Evolutionary conservation across 2,113 vertebrate species (phyloP).

Genomic region (Probosciger aterrimus): DNA sequence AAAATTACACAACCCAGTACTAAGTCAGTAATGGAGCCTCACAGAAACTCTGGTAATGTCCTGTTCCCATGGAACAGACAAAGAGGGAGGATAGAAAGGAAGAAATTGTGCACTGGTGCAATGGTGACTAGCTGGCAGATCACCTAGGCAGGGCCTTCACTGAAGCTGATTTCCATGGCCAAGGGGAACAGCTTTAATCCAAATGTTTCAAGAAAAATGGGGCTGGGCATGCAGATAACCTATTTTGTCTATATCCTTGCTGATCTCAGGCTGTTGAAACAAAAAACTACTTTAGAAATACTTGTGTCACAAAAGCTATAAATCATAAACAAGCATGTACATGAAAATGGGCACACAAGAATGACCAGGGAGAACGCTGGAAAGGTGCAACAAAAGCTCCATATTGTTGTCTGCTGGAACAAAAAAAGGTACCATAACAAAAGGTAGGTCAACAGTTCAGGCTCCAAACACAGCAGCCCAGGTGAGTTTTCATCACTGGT

Average conservation of each 20-base stretch:
- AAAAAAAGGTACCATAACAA: not conserved
- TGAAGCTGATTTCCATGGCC: not conserved
- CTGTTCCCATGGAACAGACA: not conserved
- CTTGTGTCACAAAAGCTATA: not conserved
- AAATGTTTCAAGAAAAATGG: not conserved
- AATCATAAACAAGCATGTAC: not conserved
- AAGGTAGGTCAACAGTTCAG: not conserved
- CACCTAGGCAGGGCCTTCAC: not conserved
- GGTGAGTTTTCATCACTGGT: not conserved
- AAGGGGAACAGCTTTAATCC: not conserved
- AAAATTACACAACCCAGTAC: not conserved
- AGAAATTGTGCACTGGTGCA: not conserved
- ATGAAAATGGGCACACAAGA: not conserved
- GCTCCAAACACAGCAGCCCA: not conserved
- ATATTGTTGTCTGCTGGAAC: not conserved
- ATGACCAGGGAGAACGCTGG: rapidly evolving
- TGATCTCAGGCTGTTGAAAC: not conserved
- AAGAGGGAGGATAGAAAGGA: not conserved
- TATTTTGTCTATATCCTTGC: not conserved
- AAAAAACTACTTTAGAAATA: not conserved
- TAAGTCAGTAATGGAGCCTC: not conserved
- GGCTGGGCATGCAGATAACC: not conserved
- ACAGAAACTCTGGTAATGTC: not conserved
- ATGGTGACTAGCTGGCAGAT: not conserved
- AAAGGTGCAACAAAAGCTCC: not conserved